These are phyloP conservation scores for Gorsachius goisagi DNA, from an alignment of 2,113 vertebrate genomes.

Conservation along the genomic window DNA sequence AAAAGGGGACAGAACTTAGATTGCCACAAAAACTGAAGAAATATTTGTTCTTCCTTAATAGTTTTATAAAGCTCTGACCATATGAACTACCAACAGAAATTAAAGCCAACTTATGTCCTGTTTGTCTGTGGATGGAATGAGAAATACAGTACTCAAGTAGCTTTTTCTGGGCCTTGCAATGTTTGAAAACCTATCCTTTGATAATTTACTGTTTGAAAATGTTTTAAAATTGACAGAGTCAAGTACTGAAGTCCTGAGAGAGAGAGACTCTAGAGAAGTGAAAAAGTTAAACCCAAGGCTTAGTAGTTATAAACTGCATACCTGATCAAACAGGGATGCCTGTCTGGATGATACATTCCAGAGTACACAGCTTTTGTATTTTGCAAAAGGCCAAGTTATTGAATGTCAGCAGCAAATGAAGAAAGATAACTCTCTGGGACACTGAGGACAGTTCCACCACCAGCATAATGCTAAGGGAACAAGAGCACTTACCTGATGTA, in stretches of 20 bases:
- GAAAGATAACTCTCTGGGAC: background rate
- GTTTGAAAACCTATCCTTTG: background rate
- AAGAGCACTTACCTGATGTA: constrained; percentile 89
- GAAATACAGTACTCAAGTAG: background rate
- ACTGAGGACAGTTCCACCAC: background rate
- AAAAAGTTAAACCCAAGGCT: background rate
- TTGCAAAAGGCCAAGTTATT: background rate
- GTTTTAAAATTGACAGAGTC: background rate
- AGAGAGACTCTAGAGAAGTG: background rate
- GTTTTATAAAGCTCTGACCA: background rate
- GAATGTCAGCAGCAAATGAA: background rate
- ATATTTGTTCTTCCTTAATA: background rate
- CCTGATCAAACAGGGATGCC: background rate
- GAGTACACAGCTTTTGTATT: background rate
- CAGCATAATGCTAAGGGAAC: background rate
- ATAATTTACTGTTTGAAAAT: background rate
- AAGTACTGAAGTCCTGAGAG: background rate
- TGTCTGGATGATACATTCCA: background rate
- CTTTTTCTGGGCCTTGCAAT: background rate
- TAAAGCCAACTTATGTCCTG: background rate
- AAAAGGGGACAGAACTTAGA: background rate
- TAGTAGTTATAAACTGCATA: background rate
- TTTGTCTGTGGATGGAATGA: background rate
- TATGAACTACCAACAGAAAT: background rate
- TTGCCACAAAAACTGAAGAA: background rate